Percentiles rank a stretch among this genome's conserved stretches.
Conservation (phyloP, 2,888 invertebrate genomes). For the Apodemia hepburni region DNA sequence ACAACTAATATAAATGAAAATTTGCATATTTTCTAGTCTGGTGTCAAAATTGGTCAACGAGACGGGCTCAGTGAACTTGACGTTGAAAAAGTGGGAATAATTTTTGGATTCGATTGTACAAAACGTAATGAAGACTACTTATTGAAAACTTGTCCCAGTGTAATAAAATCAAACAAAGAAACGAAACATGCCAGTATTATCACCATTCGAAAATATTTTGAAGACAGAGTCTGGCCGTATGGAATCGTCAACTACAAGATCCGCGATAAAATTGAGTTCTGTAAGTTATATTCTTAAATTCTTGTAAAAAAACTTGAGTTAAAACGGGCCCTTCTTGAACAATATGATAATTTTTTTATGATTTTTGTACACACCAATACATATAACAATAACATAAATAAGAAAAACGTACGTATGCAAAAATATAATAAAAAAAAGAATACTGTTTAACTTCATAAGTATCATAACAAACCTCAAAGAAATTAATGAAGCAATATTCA, state of each 20-base stretch:
- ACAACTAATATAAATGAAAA: no score
- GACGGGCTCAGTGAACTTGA: conserved; percentile 60
- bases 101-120: conserved; percentile 56
- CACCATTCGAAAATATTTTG: conserved; percentile 53
- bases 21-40: conserved; percentile 34
- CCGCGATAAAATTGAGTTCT: conserved; percentile 51
- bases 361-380: no score
- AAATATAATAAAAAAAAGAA: no score
- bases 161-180: conserved; percentile 38
- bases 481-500: no score
- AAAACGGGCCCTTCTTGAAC: no score
- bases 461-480: no score
- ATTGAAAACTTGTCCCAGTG: conserved; percentile 59
- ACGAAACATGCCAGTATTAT: conserved; percentile 29
- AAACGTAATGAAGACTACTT: conserved; percentile 59
- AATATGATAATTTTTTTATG: no score
- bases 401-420: no score
- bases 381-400: no score
- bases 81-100: conserved; percentile 51
- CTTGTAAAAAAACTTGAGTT: no score
- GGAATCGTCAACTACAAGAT: conserved; percentile 56
- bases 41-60: conserved; percentile 58
- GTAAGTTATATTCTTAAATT: conserved; percentile 43
- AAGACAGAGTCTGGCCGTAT: conserved; percentile 53
- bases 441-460: no score